A percentile compares a stretch with the other conserved stretches of the same genome.
Conservation (phyloP, 2,113 vertebrate species). For the Myiagra hebetior region DNA sequence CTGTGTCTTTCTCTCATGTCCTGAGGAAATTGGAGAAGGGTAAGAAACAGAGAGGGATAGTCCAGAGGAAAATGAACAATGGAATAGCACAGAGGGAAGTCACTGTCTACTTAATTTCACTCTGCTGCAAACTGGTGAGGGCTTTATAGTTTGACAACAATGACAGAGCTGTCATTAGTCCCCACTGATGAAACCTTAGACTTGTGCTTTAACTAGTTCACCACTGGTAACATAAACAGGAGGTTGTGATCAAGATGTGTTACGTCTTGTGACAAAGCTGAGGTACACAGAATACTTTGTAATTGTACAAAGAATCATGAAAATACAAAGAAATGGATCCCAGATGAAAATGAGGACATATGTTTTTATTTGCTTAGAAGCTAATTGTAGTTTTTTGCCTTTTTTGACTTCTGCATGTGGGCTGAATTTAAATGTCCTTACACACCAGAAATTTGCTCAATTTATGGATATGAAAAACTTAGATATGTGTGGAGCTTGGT, state of each 20-base stretch:
- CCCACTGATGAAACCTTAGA: not conserved
- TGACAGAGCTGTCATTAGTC: not conserved
- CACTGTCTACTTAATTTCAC: not conserved
- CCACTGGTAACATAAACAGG: not conserved
- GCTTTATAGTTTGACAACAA: not conserved
- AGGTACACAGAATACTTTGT: not conserved
- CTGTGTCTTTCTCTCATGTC: not conserved
- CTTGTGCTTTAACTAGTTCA: not conserved
- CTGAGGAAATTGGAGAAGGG: not conserved
- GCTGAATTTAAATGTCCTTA: not conserved
- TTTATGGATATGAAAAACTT: not conserved
- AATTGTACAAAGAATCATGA: not conserved
- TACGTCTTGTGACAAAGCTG: not conserved
- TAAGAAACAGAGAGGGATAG: not conserved
- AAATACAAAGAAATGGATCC: not conserved
- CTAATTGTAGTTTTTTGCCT: not conserved
- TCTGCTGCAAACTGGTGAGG: not conserved
- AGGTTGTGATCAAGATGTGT: not conserved
- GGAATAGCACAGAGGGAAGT: not conserved
- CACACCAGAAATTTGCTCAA: not conserved
- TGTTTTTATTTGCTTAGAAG: not conserved
- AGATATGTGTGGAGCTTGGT: not conserved
- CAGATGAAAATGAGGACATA: not conserved
- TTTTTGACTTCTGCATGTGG: not conserved
- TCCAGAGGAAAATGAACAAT: not conserved